phyloP scores from a whole-genome alignment of 2,797 vertebrate genomes.

The Eulemur albifrons region DNA sequence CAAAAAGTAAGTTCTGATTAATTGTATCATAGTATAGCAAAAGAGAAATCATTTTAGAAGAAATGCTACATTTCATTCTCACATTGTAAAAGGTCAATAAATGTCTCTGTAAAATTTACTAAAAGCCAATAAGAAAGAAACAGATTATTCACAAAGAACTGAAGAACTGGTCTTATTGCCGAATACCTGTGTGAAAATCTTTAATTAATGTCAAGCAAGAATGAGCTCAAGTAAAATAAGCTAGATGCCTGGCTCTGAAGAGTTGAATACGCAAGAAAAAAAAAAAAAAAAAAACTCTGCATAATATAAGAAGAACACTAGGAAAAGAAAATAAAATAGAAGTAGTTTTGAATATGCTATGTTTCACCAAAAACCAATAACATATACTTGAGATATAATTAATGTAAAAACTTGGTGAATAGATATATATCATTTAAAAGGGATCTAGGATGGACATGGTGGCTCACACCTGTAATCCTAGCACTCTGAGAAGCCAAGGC shows the following conservation, averaged over 20 bases:
- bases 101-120: constrained; percentile 10
- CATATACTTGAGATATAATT: not conserved
- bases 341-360: not conserved
- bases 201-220: constrained; percentile 26
- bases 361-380: not conserved
- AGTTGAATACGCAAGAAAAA: not conserved
- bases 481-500: too few species aligned
- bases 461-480: too few species aligned
- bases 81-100: constrained; percentile 14
- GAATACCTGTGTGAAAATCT: not conserved
- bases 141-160: not conserved
- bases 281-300: not conserved
- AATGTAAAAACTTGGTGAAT: not conserved
- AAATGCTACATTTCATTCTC: not conserved
- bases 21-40: not conserved
- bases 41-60: not conserved
- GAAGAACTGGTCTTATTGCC: not conserved
- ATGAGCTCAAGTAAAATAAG: not conserved
- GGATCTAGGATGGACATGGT: not conserved
- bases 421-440: not conserved
- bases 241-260: not conserved
- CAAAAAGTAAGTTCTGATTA: not conserved
- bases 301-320: not conserved
- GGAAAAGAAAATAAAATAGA: not conserved
- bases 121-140: not conserved